Evolutionary conservation across 2,888 invertebrate genomes (phyloP), one percentile per base, ranked within the genome.

Genomic region (Prosopocoilus inquinatus): DNA sequence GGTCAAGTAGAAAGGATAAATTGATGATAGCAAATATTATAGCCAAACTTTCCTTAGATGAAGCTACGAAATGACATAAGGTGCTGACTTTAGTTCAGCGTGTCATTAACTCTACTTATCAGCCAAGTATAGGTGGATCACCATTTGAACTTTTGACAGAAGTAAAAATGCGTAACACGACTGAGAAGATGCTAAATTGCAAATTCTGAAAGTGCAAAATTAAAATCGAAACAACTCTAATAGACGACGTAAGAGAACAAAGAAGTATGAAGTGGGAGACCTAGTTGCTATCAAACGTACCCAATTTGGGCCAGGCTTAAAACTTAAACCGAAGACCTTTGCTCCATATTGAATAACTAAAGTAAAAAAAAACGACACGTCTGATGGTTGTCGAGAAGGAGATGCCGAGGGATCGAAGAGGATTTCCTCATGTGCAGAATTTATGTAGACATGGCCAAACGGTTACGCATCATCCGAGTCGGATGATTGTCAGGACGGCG

Each of bases 271-370:
- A 20, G 51, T 58, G 11, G 65, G 51, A n/a, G 64, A 67, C 41
- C 13, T 67, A 9, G 71, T 72, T 0, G 72, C 70, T 1, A 71
- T 73, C 34, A 66, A 71, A 53, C 47, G 67, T 8, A 72, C 72
- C 2, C 71, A 74, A 50, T 69, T 70, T 57, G 70, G 67, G 1
- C 53, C 64, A 9, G 70, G 69, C 0, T 38, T 68, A 7, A 74
- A 75, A 53, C 47, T 73, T 2, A 57, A 63, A 38, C 44, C 62
- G 1, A 72, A 71, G 53, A 72, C 64, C 49, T 52, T 73, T 9
- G 73, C 71, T 1, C 71, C 71, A 3, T 72, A 74, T 51, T 54
- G 59, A 16, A 55, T 72, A 12, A 53, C 54, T 28, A 62, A 59
- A 44, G 58, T 60, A 0, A 61, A 67, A 32, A 28, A 61, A 8